Percentiles rank a stretch among this genome's conserved stretches.
phyloP scores from a whole-genome alignment of 2,797 vertebrate genomes.

The Balearica regulorum region DNA sequence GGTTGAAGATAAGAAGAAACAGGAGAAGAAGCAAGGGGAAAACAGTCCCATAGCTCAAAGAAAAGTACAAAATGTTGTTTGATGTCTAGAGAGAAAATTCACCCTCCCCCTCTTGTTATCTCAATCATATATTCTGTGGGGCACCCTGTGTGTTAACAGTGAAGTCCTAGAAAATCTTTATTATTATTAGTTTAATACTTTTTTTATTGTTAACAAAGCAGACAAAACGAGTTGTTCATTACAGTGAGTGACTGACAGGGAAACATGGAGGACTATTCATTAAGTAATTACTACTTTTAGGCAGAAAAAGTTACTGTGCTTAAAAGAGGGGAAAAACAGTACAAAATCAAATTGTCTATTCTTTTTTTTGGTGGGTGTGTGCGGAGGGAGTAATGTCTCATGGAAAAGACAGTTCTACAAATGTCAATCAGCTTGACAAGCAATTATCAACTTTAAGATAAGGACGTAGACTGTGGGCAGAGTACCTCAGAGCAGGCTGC shows the following conservation, averaged over 20 bases:
- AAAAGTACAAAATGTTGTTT: slow-evolving; percentile 21
- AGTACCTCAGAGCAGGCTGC: not conserved
- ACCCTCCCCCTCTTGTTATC: slow-evolving; percentile 41
- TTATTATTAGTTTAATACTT: slow-evolving; percentile 73
- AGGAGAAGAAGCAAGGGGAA: not conserved
- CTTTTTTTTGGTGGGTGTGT: slow-evolving; percentile 62
- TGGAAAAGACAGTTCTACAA: slow-evolving; percentile 77
- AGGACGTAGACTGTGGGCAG: slow-evolving; percentile 49
- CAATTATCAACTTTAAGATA: slow-evolving; percentile 79
- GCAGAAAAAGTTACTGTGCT: slow-evolving; percentile 64
- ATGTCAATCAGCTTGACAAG: slow-evolving; percentile 84
- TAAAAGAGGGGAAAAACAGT: slow-evolving; percentile 60
- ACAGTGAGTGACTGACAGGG: slow-evolving; percentile 74
- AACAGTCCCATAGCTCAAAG: not conserved
- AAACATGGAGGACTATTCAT: slow-evolving; percentile 76
- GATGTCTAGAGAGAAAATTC: slow-evolving; percentile 9
- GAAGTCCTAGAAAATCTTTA: slow-evolving; percentile 54
- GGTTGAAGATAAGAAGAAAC: slow-evolving; percentile 38
- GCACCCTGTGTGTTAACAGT: not conserved
- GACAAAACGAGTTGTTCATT: slow-evolving; percentile 75
- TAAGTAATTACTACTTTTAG: slow-evolving; percentile 81
- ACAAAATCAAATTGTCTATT: slow-evolving; percentile 75
- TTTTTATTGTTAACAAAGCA: slow-evolving; percentile 68
- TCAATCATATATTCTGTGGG: slow-evolving; percentile 27
- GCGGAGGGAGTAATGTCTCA: slow-evolving; percentile 69